These are phyloP conservation scores for Liolophura sinensis DNA, from an alignment of 1,140 invertebrate genomes.

Conservation along the genomic window DNA sequence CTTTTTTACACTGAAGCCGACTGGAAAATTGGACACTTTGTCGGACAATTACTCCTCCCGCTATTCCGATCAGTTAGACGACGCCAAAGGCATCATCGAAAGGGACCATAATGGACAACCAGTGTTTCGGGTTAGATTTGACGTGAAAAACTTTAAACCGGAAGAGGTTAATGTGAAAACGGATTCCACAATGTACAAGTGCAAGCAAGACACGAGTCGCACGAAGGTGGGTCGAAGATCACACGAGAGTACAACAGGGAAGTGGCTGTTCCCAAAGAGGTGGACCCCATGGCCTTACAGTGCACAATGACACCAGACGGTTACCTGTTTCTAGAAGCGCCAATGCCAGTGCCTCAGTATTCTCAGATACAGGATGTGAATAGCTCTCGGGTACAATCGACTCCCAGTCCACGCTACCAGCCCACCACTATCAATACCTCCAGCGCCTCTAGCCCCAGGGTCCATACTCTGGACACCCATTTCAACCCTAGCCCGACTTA, in stretches of 20 bases:
- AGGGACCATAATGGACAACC: conserved; percentile 44
- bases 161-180: conserved; percentile 53
- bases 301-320: conserved; percentile 53
- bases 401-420: neutral
- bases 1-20: conserved; percentile 51
- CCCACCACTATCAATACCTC: conserved; percentile 4
- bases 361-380: conserved; percentile 28
- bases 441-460: conserved; percentile 12
- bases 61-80: conserved; percentile 11
- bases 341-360: conserved; percentile 38
- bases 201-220: conserved; percentile 42
- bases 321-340: conserved; percentile 48
- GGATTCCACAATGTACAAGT: conserved; percentile 47
- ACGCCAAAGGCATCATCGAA: conserved; percentile 36
- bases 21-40: conserved; percentile 5
- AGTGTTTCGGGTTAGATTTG: conserved; percentile 44
- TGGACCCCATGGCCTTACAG: conserved; percentile 47
- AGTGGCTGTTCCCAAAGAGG: conserved; percentile 49
- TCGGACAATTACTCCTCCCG: neutral
- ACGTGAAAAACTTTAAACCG: conserved; percentile 48
- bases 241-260: conserved; percentile 50
- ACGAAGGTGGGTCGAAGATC: conserved; percentile 37
- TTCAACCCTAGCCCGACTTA: conserved; percentile 15
- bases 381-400: neutral
- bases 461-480: conserved; percentile 5